Conservation (phyloP, 2,113 vertebrate species). For the Barnardius zonarius region DNA sequence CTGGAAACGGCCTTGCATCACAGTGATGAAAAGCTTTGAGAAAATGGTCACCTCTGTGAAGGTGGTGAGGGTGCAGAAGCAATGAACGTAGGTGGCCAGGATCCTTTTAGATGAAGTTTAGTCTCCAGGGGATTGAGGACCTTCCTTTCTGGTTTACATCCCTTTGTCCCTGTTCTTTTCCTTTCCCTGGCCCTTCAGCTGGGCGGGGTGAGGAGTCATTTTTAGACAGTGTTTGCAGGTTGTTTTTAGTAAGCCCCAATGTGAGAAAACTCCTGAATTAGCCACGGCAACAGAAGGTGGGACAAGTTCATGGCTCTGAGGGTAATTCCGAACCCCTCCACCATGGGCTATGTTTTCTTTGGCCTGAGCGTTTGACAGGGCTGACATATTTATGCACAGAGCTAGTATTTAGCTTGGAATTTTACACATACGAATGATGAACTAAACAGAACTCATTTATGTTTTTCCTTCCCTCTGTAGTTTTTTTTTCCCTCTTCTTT, state of each 20-base stretch:
- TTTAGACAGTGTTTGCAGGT: neutral
- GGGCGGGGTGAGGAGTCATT: neutral
- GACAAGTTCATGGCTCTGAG: slow-evolving; percentile 39
- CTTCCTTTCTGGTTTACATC: neutral
- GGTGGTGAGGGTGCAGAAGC: neutral
- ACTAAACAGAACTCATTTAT: slow-evolving; percentile 67
- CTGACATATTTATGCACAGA: slow-evolving; percentile 75
- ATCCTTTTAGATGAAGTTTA: neutral
- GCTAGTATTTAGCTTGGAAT: slow-evolving; percentile 75
- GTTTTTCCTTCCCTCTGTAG: slow-evolving; percentile 37
- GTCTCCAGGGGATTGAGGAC: neutral
- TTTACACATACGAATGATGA: slow-evolving; percentile 75
- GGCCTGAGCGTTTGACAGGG: slow-evolving; percentile 58
- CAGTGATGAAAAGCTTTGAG: neutral
- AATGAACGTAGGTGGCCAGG: neutral
- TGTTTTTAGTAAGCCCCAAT: neutral
- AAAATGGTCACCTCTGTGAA: neutral
- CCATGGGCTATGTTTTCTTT: slow-evolving; percentile 64
- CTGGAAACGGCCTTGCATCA: neutral
- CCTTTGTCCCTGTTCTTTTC: neutral
- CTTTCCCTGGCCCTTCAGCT: neutral
- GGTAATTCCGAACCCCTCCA: slow-evolving; percentile 45
- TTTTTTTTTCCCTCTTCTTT: slow-evolving; percentile 1
- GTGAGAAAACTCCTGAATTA: slow-evolving; percentile 33
- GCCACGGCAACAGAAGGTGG: slow-evolving; percentile 20